phyloP scores from a whole-genome alignment of 2,888 invertebrate species.

The Helicoverpa assulta region DNA sequence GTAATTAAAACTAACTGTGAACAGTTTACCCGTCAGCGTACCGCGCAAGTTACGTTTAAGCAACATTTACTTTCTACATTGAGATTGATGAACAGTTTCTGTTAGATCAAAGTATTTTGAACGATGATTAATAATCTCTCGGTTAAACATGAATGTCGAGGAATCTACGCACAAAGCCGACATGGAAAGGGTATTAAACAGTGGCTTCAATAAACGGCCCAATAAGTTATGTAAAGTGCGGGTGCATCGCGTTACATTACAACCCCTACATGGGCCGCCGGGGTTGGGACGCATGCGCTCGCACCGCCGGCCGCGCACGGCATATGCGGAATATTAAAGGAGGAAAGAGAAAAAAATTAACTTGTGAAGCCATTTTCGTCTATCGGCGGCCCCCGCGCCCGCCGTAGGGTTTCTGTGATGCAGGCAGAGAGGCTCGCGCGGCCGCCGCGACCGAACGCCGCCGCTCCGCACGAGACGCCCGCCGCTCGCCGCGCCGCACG shows the following conservation, averaged over 20 bases:
- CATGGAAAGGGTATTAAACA: constrained; percentile 88
- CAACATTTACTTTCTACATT: constrained; percentile 67
- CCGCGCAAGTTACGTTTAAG: constrained; percentile 56
- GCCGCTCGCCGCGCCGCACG: constrained; percentile 47
- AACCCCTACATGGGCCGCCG: constrained; percentile 80
- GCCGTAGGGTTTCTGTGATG: constrained; percentile 81
- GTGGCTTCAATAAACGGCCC: constrained; percentile 88
- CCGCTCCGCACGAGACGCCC: constrained; percentile 37
- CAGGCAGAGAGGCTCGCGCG: constrained; percentile 85
- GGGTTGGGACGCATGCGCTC: constrained; percentile 88
- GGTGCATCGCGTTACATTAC: constrained; percentile 89
- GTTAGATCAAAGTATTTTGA: constrained; percentile 77
- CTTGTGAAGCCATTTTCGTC: constrained; percentile 91
- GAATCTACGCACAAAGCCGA: constrained; percentile 85
- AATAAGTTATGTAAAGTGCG: constrained; percentile 90
- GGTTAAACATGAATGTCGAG: constrained; percentile 72
- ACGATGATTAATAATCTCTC: constrained; percentile 83
- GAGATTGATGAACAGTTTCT: constrained; percentile 81
- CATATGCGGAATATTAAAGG: constrained; percentile 90
- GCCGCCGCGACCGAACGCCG: constrained; percentile 78
- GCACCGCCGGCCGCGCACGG: constrained; percentile 86
- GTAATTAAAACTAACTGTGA: constrained; percentile 56
- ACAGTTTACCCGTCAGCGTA: constrained; percentile 43
- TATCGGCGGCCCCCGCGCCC: constrained; percentile 86
- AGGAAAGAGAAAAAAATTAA: constrained; percentile 91